Base-by-base conservation (phyloP, 2,113 vertebrate genomes). In the Tenrec ecaudatus region DNA sequence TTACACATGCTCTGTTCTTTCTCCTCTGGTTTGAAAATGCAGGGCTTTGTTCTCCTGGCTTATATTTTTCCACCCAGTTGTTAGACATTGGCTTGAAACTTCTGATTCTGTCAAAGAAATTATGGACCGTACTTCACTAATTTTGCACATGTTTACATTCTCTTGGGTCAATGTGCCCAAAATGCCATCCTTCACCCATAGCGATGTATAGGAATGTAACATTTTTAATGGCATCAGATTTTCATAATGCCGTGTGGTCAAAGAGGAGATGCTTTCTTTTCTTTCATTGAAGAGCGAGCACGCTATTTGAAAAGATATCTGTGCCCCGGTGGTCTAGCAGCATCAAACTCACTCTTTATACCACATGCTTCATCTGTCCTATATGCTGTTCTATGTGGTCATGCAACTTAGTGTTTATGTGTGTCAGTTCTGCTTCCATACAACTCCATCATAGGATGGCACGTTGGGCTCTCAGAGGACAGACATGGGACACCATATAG, bases 191-290 rank as follows among this genome's bases (percentile, higher is more conserved):
- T 80, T 85, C 79, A 16, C 33, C 33, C 14, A 17, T 10, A n/a
- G 77, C 86, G 9, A 53, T 10, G 11, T 53, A 4, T 29, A 33
- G 17, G 58, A 53, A 76, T 62, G 86, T 22, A 47, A 7, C 16
- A 58, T 43, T 80, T 53, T 29, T 23, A 80, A 14, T 36, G 17
- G 60, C 40, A 31, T 53, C 2, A 29, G n/a, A 6, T 25, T 85
- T 85, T 85, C 20, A 81, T 57, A 76, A 89, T 57, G 47, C 16
- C 83, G 3, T 29, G 69, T 73, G 20, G n/a, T n/a, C n/a, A 43
- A 75, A 69, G 57, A 71, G 36, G 69, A 92, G 78, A 12, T 80
- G 23, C 27, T 77, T 88, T 95, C 9, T 14, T 95, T 14, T 14
- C 77, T 75, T 47, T 2, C 9, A 64, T 12, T 27, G n/a, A 88